Percentiles rank a stretch among this genome's conserved stretches.
phyloP scores from a whole-genome alignment of 2,888 invertebrate genomes.

The Andrena trimmerana region DNA sequence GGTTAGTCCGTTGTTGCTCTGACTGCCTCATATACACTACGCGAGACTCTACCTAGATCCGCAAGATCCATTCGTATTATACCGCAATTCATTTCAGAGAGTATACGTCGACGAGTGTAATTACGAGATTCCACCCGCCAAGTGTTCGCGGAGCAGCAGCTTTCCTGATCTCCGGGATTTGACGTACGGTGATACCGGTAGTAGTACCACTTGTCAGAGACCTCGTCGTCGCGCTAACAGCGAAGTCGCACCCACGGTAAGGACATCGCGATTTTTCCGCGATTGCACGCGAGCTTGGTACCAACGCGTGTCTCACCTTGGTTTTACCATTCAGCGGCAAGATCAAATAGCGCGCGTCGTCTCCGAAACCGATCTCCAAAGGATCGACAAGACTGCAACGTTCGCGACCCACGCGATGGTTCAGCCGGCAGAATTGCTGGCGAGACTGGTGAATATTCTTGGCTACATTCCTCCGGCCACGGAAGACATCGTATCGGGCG shows the following conservation, averaged over 20 bases:
- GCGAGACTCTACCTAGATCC: too few species aligned
- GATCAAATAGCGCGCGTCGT: conserved; percentile 87
- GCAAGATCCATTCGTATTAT: background rate
- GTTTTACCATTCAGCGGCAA: conserved; percentile 70
- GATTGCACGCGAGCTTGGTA: too few species aligned
- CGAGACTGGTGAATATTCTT: conserved; percentile 92
- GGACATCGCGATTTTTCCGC: background rate
- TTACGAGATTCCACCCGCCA: conserved; percentile 76
- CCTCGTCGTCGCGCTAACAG: conserved; percentile 83
- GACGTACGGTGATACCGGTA: conserved; percentile 69
- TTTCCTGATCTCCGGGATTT: conserved; percentile 90
- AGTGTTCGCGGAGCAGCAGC: conserved; percentile 88
- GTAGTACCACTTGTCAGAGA: conserved; percentile 66
- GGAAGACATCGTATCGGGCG: conserved; percentile 72
- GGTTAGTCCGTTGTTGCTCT: too few species aligned
- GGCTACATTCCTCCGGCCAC: conserved; percentile 86
- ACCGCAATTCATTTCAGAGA: conserved; percentile 86
- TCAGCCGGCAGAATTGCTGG: conserved; percentile 91
- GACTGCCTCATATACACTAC: too few species aligned
- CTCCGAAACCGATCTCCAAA: conserved; percentile 92
- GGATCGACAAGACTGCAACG: conserved; percentile 92
- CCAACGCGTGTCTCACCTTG: background rate
- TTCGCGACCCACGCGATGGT: conserved; percentile 90
- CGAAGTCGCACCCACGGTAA: conserved; percentile 82
- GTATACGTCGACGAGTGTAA: conserved; percentile 88